Evolutionary conservation across 2,888 invertebrate genomes (phyloP).

Genomic region (Conomelus anceps): DNA sequence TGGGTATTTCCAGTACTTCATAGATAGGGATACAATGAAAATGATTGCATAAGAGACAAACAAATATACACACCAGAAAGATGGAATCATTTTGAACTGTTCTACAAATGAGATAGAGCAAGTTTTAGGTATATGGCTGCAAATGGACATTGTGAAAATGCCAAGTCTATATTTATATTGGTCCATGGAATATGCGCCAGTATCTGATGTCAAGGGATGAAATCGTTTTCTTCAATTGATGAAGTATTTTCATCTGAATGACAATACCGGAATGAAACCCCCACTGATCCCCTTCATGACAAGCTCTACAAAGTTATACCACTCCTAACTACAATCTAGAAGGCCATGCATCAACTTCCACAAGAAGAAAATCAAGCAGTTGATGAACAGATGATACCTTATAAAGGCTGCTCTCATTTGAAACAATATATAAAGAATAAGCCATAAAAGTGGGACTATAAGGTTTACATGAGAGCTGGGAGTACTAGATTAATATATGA

Average conservation of each 20-base stretch:
- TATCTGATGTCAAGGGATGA: neutral
- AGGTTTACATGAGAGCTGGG: slow-evolving; percentile 24
- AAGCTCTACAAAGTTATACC: neutral
- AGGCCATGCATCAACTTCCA: neutral
- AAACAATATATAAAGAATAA: slow-evolving; percentile 27
- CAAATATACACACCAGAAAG: slow-evolving; percentile 7
- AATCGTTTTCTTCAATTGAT: neutral
- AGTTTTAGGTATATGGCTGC: slow-evolving; percentile 3
- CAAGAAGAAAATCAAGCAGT: neutral
- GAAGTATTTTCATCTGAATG: slow-evolving; percentile 6
- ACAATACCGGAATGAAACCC: neutral
- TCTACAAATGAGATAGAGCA: slow-evolving; percentile 1
- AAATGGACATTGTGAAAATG: slow-evolving; percentile 17
- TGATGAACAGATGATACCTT: slow-evolving; percentile 21
- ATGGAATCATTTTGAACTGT: neutral
- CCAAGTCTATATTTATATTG: neutral
- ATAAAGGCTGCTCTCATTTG: slow-evolving; percentile 33
- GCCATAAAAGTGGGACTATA: slow-evolving; percentile 27
- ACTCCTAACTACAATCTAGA: neutral
- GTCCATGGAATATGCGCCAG: neutral
- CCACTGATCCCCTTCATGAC: neutral
- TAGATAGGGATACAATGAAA: too few relatives aligned
- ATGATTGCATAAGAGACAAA: too few relatives aligned
- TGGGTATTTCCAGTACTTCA: too few relatives aligned
- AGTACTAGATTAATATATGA: slow-evolving; percentile 34